Conservation (phyloP, 2,797 vertebrate genomes). For the Masticophis lateralis region DNA sequence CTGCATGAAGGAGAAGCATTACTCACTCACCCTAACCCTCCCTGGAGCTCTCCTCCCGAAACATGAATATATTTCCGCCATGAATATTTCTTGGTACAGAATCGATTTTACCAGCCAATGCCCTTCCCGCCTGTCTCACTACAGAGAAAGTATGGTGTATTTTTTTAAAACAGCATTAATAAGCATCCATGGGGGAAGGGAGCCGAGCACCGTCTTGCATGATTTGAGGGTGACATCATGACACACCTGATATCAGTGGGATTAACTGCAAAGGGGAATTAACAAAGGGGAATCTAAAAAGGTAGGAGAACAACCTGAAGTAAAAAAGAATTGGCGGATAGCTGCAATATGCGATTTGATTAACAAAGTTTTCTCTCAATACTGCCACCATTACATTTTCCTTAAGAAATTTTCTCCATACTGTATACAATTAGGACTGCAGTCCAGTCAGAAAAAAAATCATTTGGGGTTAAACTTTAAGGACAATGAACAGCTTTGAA, state of each 20-base stretch:
- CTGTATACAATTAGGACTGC: neutral
- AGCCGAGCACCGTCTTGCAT: neutral
- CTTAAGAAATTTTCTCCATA: neutral
- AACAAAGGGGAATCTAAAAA: neutral
- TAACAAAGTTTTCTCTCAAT: neutral
- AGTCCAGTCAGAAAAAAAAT: neutral
- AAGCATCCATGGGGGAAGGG: neutral
- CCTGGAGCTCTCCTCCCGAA: neutral
- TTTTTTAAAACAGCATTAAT: neutral
- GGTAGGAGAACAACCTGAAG: neutral
- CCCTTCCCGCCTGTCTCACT: neutral
- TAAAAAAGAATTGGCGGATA: neutral
- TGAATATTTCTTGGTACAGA: neutral
- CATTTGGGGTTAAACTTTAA: neutral
- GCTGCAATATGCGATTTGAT: neutral
- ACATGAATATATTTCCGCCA: neutral
- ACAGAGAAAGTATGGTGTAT: neutral
- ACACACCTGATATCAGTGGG: neutral
- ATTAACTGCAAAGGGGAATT: neutral
- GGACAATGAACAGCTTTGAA: neutral
- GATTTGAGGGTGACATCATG: neutral
- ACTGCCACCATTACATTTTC: neutral
- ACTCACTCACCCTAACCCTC: neutral
- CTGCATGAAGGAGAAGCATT: neutral
- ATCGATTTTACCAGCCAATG: neutral